A percentile compares a stretch with the other conserved stretches of the same genome.
Evolutionary conservation across 2,113 vertebrate species (phyloP).

Genomic region (Scophthalmus maximus): DNA sequence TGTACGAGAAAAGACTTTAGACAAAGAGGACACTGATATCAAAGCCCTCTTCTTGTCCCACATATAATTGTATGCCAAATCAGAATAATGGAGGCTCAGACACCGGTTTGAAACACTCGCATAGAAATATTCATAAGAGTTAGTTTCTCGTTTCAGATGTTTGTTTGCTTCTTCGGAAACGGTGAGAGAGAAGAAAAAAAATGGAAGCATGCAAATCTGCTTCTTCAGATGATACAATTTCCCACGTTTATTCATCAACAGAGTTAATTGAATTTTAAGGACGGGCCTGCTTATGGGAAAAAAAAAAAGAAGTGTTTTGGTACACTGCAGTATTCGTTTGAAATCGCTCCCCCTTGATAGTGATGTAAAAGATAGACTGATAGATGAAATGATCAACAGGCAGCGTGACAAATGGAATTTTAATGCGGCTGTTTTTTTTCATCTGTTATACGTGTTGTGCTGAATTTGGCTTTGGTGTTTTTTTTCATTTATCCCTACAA

Average conservation of each 20-base stretch:
- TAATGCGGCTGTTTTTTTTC: slow-evolving; percentile 93
- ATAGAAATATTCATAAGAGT: slow-evolving; percentile 66
- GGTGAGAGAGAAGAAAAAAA: slow-evolving; percentile 31
- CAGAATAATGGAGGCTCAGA: slow-evolving; percentile 47
- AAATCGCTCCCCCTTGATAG: slow-evolving; percentile 93
- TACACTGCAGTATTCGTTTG: slow-evolving; percentile 91
- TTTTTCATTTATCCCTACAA: slow-evolving; percentile 82
- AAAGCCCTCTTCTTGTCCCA: slow-evolving; percentile 58
- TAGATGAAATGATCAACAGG: slow-evolving; percentile 95
- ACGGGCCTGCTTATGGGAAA: slow-evolving; percentile 54
- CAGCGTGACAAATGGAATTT: slow-evolving; percentile 96
- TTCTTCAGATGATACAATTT: slow-evolving; percentile 79
- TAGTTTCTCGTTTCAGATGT: slow-evolving; percentile 65
- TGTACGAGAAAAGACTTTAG: slow-evolving; percentile 27
- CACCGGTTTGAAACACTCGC: slow-evolving; percentile 50
- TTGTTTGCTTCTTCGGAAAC: slow-evolving; percentile 64
- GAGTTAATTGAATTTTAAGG: slow-evolving; percentile 81
- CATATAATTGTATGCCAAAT: slow-evolving; percentile 69
- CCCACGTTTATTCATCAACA: slow-evolving; percentile 75
- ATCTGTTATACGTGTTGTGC: slow-evolving; percentile 91
- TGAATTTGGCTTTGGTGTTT: slow-evolving; percentile 81
- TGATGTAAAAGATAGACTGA: slow-evolving; percentile 86
- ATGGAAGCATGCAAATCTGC: slow-evolving; percentile 72
- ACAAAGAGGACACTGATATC: slow-evolving; percentile 62
- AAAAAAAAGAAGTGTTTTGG: slow-evolving; percentile 49